Percentiles rank a stretch among this genome's conserved stretches.
phyloP scores from a whole-genome alignment of 2,888 invertebrate genomes.

The Selenia dentaria region DNA sequence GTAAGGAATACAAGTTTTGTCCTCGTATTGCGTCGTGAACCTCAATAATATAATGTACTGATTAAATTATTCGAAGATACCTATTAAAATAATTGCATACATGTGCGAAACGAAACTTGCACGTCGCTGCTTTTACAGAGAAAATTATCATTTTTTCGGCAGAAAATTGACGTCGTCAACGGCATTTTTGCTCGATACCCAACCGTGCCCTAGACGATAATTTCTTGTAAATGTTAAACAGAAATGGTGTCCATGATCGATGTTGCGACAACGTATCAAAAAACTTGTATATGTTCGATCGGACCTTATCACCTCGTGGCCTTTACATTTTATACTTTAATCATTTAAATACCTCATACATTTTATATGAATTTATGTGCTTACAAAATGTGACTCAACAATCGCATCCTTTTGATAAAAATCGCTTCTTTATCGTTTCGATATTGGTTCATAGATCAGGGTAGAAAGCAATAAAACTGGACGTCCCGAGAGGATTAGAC shows the following conservation, averaged over 20 bases:
- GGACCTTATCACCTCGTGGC: conserved; percentile 39
- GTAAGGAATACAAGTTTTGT: too few species aligned
- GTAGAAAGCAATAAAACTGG: conserved; percentile 78
- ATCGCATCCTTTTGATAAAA: conserved; percentile 60
- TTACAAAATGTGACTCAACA: conserved; percentile 37
- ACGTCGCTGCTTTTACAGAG: conserved; percentile 50
- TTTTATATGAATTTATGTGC: conserved; percentile 17
- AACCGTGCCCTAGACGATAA: conserved; percentile 56
- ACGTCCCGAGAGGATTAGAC: conserved; percentile 75
- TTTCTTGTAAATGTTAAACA: conserved; percentile 67
- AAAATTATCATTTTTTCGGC: conserved; percentile 66
- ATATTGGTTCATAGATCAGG: conserved; percentile 77
- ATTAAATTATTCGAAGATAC: conserved; percentile 54
- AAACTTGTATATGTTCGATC: conserved; percentile 41
- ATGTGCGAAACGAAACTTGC: conserved; percentile 49
- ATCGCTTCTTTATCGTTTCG: conserved; percentile 59
- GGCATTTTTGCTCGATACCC: conserved; percentile 49
- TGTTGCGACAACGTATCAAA: conserved; percentile 52
- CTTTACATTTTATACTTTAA: conserved; percentile 35
- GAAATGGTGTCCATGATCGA: conserved; percentile 54
- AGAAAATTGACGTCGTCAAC: conserved; percentile 53
- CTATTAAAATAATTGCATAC: conserved; percentile 68
- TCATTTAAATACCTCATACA: conserved; percentile 22
- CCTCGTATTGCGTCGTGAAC: too few species aligned
- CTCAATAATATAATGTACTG: conserved; percentile 31